phyloP scores from a whole-genome alignment of 2,113 vertebrate species.

The Raja brachyura region DNA sequence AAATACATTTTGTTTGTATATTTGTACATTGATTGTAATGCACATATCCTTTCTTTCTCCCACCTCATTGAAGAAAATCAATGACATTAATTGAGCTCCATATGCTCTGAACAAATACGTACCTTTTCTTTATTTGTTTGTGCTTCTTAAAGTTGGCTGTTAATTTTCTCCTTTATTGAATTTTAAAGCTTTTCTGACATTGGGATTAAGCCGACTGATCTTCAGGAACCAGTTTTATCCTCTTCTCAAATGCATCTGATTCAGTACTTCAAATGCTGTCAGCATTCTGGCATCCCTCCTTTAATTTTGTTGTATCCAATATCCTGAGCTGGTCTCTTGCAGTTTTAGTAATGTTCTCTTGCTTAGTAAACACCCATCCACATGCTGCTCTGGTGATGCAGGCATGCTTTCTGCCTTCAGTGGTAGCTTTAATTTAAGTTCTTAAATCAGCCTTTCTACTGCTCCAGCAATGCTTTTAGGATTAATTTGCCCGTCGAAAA shows the following conservation, averaged over 20 bases:
- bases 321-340: neutral
- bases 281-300: neutral
- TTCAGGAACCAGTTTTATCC: no score
- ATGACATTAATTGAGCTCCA: no score
- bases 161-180: neutral
- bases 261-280: no score
- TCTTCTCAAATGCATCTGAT: no score
- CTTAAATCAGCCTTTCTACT: neutral
- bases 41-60: no score
- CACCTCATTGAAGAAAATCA: no score
- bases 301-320: neutral
- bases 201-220: neutral
- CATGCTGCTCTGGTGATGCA: neutral
- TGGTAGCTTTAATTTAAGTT: neutral
- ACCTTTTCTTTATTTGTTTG: no score
- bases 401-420: neutral
- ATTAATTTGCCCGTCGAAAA: neutral
- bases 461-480: neutral
- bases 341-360: neutral
- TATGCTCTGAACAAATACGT: no score
- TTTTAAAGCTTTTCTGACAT: neutral
- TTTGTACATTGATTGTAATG: no score
- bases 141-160: no score
- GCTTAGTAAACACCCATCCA: neutral
- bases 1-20: no score